These are phyloP conservation scores for Drosophila pectinifera DNA, from an alignment of 1,140 invertebrate species.

Conservation along the genomic window DNA sequence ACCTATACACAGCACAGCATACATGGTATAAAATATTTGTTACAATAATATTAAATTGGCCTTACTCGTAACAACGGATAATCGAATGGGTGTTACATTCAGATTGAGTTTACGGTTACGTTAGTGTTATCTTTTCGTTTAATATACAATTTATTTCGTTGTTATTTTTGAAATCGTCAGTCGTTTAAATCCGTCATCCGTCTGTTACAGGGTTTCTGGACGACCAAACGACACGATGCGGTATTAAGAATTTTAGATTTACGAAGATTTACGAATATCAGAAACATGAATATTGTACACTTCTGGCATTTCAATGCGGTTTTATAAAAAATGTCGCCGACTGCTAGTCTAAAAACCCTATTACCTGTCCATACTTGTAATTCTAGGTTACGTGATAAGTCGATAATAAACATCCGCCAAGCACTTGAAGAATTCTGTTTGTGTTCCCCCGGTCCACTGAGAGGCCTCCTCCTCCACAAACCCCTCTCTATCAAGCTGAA, in stretches of 20 bases:
- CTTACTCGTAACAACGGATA: slow-evolving; percentile 17
- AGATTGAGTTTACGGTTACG: slow-evolving; percentile 15
- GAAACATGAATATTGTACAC: slow-evolving; percentile 28
- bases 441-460: background rate
- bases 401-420: slow-evolving; percentile 51
- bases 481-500: slow-evolving; percentile 24
- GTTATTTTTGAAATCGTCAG: slow-evolving; percentile 4
- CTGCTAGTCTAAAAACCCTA: slow-evolving; percentile 48
- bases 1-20: slow-evolving; percentile 13
- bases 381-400: slow-evolving; percentile 57
- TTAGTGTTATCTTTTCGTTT: slow-evolving; percentile 22
- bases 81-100: slow-evolving; percentile 18
- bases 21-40: slow-evolving; percentile 43
- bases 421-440: slow-evolving; percentile 17
- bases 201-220: slow-evolving; percentile 3
- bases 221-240: background rate
- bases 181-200: slow-evolving; percentile 2
- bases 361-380: slow-evolving; percentile 61
- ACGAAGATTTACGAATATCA: slow-evolving; percentile 11
- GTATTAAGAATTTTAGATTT: slow-evolving; percentile 28
- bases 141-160: slow-evolving; percentile 19
- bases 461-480: background rate
- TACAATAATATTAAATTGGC: slow-evolving; percentile 39
- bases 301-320: slow-evolving; percentile 42
- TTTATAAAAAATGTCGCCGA: slow-evolving; percentile 31